Conservation (phyloP, 2,797 vertebrate genomes). For the Hypotaenidia philippensis region DNA sequence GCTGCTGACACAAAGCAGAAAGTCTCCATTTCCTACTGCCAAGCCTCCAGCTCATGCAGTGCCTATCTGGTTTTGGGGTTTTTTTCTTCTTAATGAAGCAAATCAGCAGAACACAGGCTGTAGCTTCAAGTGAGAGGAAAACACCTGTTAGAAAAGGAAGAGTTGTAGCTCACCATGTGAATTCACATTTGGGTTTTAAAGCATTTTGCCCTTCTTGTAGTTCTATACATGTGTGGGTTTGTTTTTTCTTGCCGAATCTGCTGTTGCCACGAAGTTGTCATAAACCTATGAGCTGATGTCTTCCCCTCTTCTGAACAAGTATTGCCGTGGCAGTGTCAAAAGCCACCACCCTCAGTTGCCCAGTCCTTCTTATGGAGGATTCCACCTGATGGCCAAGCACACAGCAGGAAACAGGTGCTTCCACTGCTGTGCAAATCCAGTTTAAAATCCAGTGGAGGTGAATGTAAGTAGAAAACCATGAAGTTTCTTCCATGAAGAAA, state of each 20-base stretch:
- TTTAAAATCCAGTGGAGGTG: not conserved
- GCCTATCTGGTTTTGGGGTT: rapidly evolving
- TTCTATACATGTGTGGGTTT: not conserved
- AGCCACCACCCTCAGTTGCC: not conserved
- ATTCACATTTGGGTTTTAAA: not conserved
- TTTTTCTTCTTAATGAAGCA: not conserved
- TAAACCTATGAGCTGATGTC: rapidly evolving
- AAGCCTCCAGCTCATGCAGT: not conserved
- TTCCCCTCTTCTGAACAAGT: not conserved
- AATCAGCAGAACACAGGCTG: not conserved
- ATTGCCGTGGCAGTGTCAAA: not conserved
- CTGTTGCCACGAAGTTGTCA: not conserved
- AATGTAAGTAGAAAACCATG: not conserved
- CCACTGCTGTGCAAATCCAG: not conserved
- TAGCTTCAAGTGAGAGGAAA: not conserved
- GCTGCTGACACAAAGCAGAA: not conserved
- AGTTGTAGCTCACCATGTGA: not conserved
- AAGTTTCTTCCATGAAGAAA: not conserved
- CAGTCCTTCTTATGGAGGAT: not conserved
- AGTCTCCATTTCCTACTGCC: not conserved
- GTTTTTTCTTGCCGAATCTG: not conserved
- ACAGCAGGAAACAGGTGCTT: not conserved
- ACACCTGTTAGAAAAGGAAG: not conserved
- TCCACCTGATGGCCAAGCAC: rapidly evolving
- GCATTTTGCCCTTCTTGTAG: not conserved